These are phyloP conservation scores for Acronicta leporina DNA, from an alignment of 2,888 invertebrate species.

Conservation along the genomic window DNA sequence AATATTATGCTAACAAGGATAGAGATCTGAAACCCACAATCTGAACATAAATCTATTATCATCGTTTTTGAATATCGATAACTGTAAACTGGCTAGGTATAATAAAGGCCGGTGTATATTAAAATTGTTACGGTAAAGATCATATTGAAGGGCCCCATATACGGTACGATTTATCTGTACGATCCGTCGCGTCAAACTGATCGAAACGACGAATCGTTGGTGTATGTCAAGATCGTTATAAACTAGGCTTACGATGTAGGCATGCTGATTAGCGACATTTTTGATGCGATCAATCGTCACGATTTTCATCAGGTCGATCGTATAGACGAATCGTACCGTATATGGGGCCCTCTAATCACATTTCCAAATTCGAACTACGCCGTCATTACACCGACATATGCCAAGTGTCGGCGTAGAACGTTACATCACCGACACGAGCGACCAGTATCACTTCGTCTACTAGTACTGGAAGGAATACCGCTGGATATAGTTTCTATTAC, in stretches of 20 bases:
- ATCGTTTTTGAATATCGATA: constrained; percentile 4
- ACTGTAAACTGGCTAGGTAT: constrained; percentile 5
- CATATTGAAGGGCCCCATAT: constrained; percentile 17
- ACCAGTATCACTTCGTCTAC: background rate
- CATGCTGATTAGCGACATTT: no score
- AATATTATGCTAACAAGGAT: background rate
- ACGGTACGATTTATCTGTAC: no score
- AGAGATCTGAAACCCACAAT: constrained; percentile 6
- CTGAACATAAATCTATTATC: background rate
- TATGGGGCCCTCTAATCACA: no score
- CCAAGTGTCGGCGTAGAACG: constrained; percentile 13
- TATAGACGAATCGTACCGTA: no score
- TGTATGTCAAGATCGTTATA: no score
- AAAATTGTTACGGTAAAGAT: constrained; percentile 15
- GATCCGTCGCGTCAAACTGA: no score
- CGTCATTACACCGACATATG: constrained; percentile 14
- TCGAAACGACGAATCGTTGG: no score
- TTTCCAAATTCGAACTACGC: constrained; percentile 34
- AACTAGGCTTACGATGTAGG: no score
- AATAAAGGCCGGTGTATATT: background rate
- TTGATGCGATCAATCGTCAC: no score
- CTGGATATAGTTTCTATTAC: constrained; percentile 2
- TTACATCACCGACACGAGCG: constrained; percentile 43
- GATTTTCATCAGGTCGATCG: no score
- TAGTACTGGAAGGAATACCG: constrained; percentile 11